Percentiles rank a stretch among this genome's conserved stretches.
Conservation (phyloP, 1,140 invertebrate species). For the Drosophila sp. region DNA sequence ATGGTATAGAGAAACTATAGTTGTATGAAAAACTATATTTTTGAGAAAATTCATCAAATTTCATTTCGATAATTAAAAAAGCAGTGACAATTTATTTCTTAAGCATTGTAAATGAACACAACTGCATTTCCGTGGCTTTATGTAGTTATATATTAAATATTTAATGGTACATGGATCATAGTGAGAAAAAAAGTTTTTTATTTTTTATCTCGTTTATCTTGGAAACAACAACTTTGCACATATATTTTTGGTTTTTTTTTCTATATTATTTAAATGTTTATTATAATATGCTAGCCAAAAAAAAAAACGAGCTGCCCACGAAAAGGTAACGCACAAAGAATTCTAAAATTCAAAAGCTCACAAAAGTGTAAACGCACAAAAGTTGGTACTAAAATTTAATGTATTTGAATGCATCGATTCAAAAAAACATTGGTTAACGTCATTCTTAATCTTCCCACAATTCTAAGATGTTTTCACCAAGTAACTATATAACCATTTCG, state of each 20-base stretch:
- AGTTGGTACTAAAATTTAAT: conserved; percentile 1
- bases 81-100: neutral
- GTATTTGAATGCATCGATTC: no score
- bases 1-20: conserved; percentile 1
- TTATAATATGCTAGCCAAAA: neutral
- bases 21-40: neutral
- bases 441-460: no score
- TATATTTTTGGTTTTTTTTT: neutral
- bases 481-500: no score
- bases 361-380: neutral
- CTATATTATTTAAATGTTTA: neutral
- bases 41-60: neutral
- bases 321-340: neutral
- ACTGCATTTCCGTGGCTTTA: conserved; percentile 2
- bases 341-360: neutral
- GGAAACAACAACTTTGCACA: neutral
- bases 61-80: neutral
- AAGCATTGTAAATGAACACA: conserved; percentile 18
- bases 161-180: neutral
- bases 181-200: neutral
- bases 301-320: neutral
- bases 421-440: no score
- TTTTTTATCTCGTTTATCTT: neutral
- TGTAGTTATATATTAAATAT: conserved; percentile 5
- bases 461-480: no score